Conservation (phyloP, 1,140 invertebrate genomes). For the Drosophila eugracilis region DNA sequence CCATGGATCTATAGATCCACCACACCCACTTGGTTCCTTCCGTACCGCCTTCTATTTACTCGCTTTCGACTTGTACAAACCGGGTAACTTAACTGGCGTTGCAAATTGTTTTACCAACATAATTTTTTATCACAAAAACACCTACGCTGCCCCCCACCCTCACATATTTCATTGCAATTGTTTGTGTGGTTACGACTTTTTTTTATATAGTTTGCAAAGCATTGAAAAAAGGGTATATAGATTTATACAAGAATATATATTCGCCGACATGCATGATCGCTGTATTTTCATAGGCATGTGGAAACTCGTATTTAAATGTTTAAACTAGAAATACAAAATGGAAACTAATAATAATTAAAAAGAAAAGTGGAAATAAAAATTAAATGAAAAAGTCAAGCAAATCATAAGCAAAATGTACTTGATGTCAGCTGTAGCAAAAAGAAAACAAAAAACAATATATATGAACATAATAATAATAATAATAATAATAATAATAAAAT, state of each 20-base stretch:
- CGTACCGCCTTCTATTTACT: not conserved
- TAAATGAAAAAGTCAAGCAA: slow-evolving; percentile 33
- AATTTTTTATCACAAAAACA: no score
- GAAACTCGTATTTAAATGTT: slow-evolving; percentile 74
- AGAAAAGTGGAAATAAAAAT: slow-evolving; percentile 27
- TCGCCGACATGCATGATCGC: slow-evolving; percentile 56
- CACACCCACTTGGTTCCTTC: not conserved
- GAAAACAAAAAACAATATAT: slow-evolving; percentile 38
- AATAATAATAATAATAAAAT: slow-evolving; percentile 55
- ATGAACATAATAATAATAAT: slow-evolving; percentile 39
- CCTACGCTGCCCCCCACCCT: no score
- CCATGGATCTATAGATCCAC: not conserved
- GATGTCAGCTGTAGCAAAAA: slow-evolving; percentile 76
- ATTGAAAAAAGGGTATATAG: slow-evolving; percentile 69
- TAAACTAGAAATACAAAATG: slow-evolving; percentile 69
- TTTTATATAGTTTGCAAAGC: slow-evolving; percentile 61
- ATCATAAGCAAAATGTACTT: slow-evolving; percentile 77
- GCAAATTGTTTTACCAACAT: slow-evolving; percentile 1
- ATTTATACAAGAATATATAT: slow-evolving; percentile 59
- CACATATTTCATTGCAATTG: slow-evolving; percentile 8
- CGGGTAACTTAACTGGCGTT: not conserved
- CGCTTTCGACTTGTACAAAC: slow-evolving; percentile 3
- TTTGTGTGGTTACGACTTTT: slow-evolving; percentile 26
- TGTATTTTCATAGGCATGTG: slow-evolving; percentile 72
- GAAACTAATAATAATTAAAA: slow-evolving; percentile 39